Conservation (phyloP, 2,888 invertebrate genomes). For the Tipula helvola region DNA sequence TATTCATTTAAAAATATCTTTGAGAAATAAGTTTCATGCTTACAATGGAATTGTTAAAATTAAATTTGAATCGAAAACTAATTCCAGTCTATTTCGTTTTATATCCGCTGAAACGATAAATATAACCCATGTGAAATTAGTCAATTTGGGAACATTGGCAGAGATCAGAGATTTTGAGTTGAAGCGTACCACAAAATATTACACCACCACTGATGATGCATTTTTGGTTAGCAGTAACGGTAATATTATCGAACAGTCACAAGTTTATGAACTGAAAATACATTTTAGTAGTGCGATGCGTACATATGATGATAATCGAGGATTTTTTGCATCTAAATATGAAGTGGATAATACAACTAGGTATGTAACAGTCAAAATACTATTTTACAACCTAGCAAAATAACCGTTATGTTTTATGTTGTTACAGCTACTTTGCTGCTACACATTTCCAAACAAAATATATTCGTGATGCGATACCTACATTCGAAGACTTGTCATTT, state of each 20-base stretch:
- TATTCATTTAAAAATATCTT: neutral
- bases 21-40: neutral
- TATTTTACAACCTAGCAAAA: neutral
- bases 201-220: neutral
- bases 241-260: neutral
- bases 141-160: neutral
- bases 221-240: neutral
- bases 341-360: neutral
- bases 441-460: conserved; percentile 56
- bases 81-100: neutral
- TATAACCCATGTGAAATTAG: neutral
- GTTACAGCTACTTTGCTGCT: conserved; percentile 39
- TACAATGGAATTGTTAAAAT: neutral
- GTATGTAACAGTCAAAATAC: neutral
- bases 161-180: neutral
- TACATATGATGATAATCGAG: neutral
- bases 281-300: neutral
- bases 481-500: conserved; percentile 53
- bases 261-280: neutral
- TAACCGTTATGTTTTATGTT: neutral
- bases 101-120: neutral
- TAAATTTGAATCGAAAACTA: neutral
- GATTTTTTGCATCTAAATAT: neutral
- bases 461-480: conserved; percentile 59
- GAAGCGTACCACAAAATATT: neutral